Conservation (phyloP, 2,797 vertebrate genomes). For the Propithecus perrieri region DNA sequence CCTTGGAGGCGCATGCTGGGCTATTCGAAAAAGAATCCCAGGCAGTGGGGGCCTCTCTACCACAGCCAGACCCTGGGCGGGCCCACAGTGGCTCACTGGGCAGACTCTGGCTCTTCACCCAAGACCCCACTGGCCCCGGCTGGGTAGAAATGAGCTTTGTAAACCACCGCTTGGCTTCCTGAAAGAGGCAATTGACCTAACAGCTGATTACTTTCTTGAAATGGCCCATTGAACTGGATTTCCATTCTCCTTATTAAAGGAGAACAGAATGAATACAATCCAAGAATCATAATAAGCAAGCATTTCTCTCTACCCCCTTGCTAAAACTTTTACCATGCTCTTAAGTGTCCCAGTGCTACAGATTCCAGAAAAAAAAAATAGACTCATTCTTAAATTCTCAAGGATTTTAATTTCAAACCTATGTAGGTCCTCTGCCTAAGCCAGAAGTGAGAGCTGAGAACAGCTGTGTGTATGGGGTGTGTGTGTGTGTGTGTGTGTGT, state of each 20-base stretch:
- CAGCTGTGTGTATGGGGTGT: background rate
- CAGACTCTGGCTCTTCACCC: background rate
- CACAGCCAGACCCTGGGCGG: background rate
- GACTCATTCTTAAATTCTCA: background rate
- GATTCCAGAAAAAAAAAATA: background rate
- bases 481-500: background rate
- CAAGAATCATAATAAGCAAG: background rate
- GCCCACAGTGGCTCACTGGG: background rate
- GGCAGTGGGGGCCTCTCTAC: background rate
- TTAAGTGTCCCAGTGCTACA: background rate
- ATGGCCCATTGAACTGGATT: conserved; percentile 25
- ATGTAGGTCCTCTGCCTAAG: background rate
- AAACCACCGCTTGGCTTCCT: background rate
- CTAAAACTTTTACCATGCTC: background rate
- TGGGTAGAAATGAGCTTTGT: conserved; percentile 23
- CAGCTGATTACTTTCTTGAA: conserved; percentile 24
- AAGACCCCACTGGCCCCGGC: background rate
- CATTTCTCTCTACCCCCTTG: background rate
- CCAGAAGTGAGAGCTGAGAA: background rate
- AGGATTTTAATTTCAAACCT: conserved; percentile 30
- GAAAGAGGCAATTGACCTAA: conserved; percentile 22
- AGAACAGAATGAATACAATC: background rate
- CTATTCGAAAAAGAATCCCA: background rate
- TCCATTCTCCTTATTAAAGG: conserved; percentile 16
- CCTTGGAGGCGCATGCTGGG: background rate